phyloP scores from a whole-genome alignment of 2,797 vertebrate genomes.

The Peromyscus attwateri region DNA sequence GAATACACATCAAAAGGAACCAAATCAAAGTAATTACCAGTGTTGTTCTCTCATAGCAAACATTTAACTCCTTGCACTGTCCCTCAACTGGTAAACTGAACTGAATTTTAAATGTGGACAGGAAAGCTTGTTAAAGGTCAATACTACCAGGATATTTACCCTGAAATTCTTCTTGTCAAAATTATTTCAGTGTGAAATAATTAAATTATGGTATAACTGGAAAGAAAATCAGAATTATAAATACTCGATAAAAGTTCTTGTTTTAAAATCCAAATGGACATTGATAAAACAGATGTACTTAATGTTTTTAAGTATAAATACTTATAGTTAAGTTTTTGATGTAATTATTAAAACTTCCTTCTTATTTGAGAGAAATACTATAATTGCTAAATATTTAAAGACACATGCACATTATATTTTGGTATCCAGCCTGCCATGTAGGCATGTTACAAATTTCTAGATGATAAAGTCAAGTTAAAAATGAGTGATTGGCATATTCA shows the following conservation, averaged over 20 bases:
- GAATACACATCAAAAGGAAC: conserved; percentile 91
- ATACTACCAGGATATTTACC: conserved; percentile 79
- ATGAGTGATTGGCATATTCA: background rate
- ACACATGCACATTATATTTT: conserved; percentile 43
- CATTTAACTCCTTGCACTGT: conserved; percentile 88
- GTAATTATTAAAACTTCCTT: background rate
- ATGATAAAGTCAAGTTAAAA: conserved; percentile 71
- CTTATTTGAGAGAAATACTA: conserved; percentile 47
- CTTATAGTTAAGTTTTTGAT: conserved; percentile 39
- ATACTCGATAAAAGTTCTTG: conserved; percentile 54
- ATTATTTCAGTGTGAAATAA: conserved; percentile 69
- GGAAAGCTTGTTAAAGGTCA: conserved; percentile 83
- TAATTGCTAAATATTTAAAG: conserved; percentile 63
- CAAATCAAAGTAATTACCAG: conserved; percentile 91
- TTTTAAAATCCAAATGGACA: conserved; percentile 71
- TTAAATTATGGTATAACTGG: conserved; percentile 60
- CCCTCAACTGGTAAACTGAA: conserved; percentile 85
- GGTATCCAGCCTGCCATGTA: conserved; percentile 37
- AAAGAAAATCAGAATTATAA: conserved; percentile 70
- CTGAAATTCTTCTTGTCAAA: conserved; percentile 76
- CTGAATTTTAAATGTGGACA: conserved; percentile 81
- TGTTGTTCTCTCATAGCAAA: conserved; percentile 90
- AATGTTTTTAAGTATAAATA: conserved; percentile 67
- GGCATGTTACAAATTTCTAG: conserved; percentile 49
- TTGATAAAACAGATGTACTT: conserved; percentile 53